A percentile compares a stretch with the other conserved stretches of the same genome.
These are phyloP conservation scores for Bettongia penicillata DNA, from an alignment of 2,113 vertebrate species.

Conservation along the genomic window DNA sequence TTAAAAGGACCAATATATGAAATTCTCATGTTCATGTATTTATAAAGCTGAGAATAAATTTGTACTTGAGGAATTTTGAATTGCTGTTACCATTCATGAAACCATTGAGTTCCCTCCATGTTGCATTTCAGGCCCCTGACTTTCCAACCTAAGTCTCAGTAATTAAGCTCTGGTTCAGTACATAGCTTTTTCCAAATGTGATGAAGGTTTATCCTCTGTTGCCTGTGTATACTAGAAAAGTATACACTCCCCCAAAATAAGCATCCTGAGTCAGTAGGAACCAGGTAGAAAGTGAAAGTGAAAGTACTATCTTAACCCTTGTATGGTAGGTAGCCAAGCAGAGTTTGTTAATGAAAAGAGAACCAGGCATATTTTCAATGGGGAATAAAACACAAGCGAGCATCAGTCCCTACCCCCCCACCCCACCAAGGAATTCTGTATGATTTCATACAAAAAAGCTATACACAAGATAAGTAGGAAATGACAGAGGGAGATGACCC, in stretches of 20 bases:
- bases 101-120: conserved; percentile 8
- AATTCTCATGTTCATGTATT: background rate
- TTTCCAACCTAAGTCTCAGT: background rate
- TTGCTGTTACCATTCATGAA: background rate
- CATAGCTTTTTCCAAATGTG: background rate
- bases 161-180: background rate
- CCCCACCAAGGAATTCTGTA: background rate
- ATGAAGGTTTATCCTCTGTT: background rate
- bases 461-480: background rate
- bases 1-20: background rate
- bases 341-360: background rate
- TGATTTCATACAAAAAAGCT: background rate
- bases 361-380: background rate
- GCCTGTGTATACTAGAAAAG: background rate
- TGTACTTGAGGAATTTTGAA: conserved; percentile 47
- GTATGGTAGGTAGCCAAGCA: background rate
- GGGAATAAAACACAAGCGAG: no score
- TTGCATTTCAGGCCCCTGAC: background rate
- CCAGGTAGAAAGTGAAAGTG: background rate
- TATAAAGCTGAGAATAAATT: conserved; percentile 41
- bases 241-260: background rate
- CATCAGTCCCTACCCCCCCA: background rate
- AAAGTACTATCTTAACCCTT: background rate
- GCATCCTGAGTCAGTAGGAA: background rate
- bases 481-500: no score